Evolutionary conservation across 1,140 invertebrate species (phyloP).

Genomic region (Drosophila ironensis): DNA sequence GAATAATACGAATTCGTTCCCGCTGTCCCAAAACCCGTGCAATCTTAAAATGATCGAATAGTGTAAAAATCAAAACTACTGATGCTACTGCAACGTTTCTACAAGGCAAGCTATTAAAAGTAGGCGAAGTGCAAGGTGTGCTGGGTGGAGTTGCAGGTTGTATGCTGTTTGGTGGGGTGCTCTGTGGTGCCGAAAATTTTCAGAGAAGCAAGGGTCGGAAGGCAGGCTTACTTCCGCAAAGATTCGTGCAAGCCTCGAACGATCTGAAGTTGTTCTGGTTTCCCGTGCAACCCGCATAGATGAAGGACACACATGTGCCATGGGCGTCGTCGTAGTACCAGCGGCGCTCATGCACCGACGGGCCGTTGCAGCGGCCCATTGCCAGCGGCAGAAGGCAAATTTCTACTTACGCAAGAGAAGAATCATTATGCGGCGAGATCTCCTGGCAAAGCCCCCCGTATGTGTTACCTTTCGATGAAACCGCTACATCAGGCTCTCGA

Average conservation of each 20-base stretch:
- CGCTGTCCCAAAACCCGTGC: constrained; percentile 48
- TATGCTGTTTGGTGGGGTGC: constrained; percentile 32
- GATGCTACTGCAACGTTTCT: constrained; percentile 36
- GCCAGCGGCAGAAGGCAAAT: constrained; percentile 88
- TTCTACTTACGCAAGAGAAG: constrained; percentile 70
- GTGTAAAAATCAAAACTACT: constrained; percentile 41
- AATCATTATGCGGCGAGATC: constrained; percentile 30
- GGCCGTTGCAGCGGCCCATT: constrained; percentile 87
- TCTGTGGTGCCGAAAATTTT: constrained; percentile 30
- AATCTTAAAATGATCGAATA: constrained; percentile 55
- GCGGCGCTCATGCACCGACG: constrained; percentile 84
- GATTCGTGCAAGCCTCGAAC: constrained; percentile 86
- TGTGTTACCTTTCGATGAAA: constrained; percentile 62
- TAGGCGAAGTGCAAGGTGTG: constrained; percentile 31
- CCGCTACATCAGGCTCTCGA: constrained; percentile 58
- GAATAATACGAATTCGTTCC: background rate
- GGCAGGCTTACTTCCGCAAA: constrained; percentile 83
- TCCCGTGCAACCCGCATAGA: constrained; percentile 90
- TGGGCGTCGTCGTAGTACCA: constrained; percentile 91
- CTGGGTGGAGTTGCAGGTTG: constrained; percentile 11
- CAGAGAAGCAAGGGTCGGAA: constrained; percentile 9
- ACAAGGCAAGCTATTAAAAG: constrained; percentile 44
- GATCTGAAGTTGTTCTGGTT: constrained; percentile 91
- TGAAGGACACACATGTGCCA: constrained; percentile 89
- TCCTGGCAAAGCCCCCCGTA: background rate